Evolutionary conservation across 2,888 invertebrate genomes (phyloP), one percentile per base, ranked within the genome.

Genomic region (Prostheceraeus crozeri): DNA sequence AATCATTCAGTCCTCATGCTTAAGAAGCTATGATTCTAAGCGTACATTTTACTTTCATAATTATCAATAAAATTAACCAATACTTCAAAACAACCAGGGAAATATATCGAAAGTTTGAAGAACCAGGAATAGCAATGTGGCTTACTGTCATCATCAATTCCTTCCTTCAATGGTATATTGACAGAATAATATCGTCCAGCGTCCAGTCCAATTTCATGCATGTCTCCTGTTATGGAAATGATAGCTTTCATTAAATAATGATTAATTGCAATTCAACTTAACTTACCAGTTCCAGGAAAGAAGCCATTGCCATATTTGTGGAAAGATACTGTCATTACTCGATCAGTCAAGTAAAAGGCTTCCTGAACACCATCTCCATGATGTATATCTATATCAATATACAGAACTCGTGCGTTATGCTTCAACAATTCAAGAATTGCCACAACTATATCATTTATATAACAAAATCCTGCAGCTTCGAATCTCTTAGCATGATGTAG

Each of bases 301-400:
- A 94, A 96, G 70, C 86, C 89, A 71, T 90, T 90, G 1, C 96
- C 96, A 72, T 93, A 96, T 78, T 96, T 96, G 73, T 98, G 98
- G 76, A 98, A 96, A 46, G 93, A 94, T 1, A 96, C 93, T 0
- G 98, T 98, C 96, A 98, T 98, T 0, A 98, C 96, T 62, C 96
- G 79, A 73, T 96, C 94, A 0, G 93, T 94, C 2, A 93, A 79
- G 74, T 94, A 96, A 77, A 96, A 96, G 0, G 94, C 94, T 77
- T 94, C 96, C 76, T 96, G 93, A 0, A 96, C 57, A 3, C 77
- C 77, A 57, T 77, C 77, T 3, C 77, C 77, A 67, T 98, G 98
- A 76, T 98, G 98, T 0, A 98, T 96, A 71, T 98, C 98, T 62
- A 98, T 98, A 72, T 98, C 98, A 63, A 99, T 90, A 73, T 98